phyloP scores from a whole-genome alignment of 2,888 invertebrate genomes.

The Cosmorhoe ocellata region DNA sequence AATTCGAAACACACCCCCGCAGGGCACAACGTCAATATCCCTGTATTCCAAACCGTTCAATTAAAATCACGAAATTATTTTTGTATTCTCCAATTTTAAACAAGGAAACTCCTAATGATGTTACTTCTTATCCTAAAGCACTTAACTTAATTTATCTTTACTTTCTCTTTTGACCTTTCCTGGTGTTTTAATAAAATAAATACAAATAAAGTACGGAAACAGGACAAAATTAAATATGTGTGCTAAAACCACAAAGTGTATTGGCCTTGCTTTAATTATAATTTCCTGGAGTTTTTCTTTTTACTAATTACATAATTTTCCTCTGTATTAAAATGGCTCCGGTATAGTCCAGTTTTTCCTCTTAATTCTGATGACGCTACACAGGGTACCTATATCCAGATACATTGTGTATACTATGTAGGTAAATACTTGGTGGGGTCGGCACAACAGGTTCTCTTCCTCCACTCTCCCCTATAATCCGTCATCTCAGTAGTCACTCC shows the following conservation, averaged over 20 bases:
- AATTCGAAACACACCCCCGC: no score
- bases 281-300: background rate
- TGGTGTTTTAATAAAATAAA: constrained; percentile 18
- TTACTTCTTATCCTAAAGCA: constrained; percentile 13
- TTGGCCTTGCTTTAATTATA: background rate
- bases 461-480: no score
- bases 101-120: constrained; percentile 4
- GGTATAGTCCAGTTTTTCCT: no score
- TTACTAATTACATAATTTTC: background rate
- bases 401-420: no score
- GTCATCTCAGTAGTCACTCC: no score
- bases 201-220: constrained; percentile 18
- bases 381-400: no score
- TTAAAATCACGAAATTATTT: no score
- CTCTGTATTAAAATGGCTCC: no score
- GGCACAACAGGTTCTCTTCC: no score
- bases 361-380: no score
- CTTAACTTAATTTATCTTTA: constrained; percentile 10
- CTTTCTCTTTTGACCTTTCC: constrained; percentile 28
- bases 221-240: constrained; percentile 7
- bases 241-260: constrained; percentile 9
- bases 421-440: no score
- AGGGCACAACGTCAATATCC: no score
- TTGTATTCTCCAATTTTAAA: background rate
- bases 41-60: background rate